Percentiles rank a stretch among this genome's conserved stretches.
phyloP scores from a whole-genome alignment of 2,888 invertebrate species.

The Thera britannica region DNA sequence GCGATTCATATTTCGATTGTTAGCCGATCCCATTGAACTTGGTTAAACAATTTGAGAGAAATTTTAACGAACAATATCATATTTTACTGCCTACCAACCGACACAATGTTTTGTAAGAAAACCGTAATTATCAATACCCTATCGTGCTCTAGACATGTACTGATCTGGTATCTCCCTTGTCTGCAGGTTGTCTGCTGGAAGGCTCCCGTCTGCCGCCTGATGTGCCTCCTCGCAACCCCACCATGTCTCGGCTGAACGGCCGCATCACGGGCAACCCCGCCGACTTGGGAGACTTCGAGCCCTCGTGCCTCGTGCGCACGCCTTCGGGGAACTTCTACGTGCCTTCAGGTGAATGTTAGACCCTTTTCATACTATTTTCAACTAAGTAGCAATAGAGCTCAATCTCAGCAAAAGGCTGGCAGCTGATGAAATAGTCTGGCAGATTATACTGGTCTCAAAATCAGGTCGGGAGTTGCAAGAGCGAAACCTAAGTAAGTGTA shows the following conservation, averaged over 20 bases:
- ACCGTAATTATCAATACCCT: background rate
- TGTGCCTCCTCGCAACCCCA: constrained; percentile 93
- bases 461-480: background rate
- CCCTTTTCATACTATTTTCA: constrained; percentile 40
- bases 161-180: constrained; percentile 40
- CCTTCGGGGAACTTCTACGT: constrained; percentile 97
- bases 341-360: constrained; percentile 88
- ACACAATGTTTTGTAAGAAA: background rate
- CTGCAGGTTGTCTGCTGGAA: constrained; percentile 93
- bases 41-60: constrained; percentile 17
- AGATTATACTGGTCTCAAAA: background rate
- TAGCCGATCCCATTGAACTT: constrained; percentile 19
- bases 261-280: constrained; percentile 93
- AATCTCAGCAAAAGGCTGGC: constrained; percentile 6
- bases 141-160: background rate
- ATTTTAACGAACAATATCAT: background rate
- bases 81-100: background rate
- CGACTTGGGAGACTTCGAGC: constrained; percentile 92
- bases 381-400: background rate
- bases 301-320: constrained; percentile 95
- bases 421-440: constrained; percentile 4
- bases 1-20: constrained; percentile 32
- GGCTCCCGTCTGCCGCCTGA: constrained; percentile 94
- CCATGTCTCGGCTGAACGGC: constrained; percentile 96
- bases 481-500: background rate